Conservation (phyloP, 2,888 invertebrate genomes). For the Lutraria lutraria region DNA sequence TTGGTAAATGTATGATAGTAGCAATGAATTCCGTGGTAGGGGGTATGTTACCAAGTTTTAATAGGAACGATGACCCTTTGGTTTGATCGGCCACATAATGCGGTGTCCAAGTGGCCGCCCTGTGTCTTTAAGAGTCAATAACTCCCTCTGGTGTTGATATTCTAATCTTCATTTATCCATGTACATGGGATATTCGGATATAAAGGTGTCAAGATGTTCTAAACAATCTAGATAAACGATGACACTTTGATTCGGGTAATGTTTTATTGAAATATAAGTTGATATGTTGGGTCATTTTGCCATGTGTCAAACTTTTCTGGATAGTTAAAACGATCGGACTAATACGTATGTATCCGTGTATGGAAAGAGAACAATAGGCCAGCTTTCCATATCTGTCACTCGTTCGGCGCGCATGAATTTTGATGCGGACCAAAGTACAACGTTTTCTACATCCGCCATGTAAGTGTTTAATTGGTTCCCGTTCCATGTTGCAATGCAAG, state of each 20-base stretch:
- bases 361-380: too few species aligned
- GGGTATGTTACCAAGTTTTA: slow-evolving; percentile 8
- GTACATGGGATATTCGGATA: slow-evolving; percentile 22
- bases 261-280: neutral
- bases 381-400: too few species aligned
- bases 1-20: too few species aligned
- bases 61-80: slow-evolving; percentile 23
- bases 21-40: neutral
- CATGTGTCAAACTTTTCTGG: too few species aligned
- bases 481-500: too few species aligned
- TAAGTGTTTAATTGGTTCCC: too few species aligned
- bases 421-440: too few species aligned
- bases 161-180: slow-evolving; percentile 34
- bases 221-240: slow-evolving; percentile 46
- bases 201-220: slow-evolving; percentile 31
- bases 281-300: neutral
- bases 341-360: too few species aligned
- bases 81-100: slow-evolving; percentile 8
- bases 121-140: slow-evolving; percentile 1
- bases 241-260: slow-evolving; percentile 25
- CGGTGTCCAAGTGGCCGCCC: slow-evolving; percentile 7
- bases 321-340: too few species aligned
- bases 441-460: too few species aligned
- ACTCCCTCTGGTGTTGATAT: neutral
- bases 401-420: too few species aligned